Percentiles rank a stretch among this genome's conserved stretches.
phyloP scores from a whole-genome alignment of 2,888 invertebrate genomes.

The Melipona beecheii region DNA sequence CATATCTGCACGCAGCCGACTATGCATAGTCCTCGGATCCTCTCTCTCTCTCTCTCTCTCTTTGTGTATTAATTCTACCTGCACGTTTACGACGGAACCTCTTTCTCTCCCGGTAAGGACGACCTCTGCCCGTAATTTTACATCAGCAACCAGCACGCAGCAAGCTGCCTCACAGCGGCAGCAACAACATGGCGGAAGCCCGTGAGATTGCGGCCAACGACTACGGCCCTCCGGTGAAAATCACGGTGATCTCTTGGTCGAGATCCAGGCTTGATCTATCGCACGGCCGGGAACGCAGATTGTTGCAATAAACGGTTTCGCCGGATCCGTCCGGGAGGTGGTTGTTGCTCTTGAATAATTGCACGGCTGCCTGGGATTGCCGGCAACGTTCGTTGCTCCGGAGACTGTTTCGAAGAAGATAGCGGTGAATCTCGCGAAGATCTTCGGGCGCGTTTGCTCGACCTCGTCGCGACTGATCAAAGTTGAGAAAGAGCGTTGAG shows the following conservation, averaged over 20 bases:
- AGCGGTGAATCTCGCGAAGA: neutral
- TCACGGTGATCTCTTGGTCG: neutral
- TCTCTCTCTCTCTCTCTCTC: neutral
- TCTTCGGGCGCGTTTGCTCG: neutral
- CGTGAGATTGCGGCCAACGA: slow-evolving; percentile 30
- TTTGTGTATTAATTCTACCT: slow-evolving; percentile 55
- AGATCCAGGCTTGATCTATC: slow-evolving; percentile 22
- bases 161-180: no score
- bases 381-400: neutral
- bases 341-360: slow-evolving; percentile 8
- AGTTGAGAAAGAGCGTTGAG: neutral
- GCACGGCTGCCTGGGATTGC: neutral
- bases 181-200: slow-evolving; percentile 8
- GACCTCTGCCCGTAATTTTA: slow-evolving; percentile 45
- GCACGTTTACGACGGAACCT: slow-evolving; percentile 2
- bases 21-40: slow-evolving; percentile 44
- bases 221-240: neutral
- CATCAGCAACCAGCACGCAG: slow-evolving; percentile 34
- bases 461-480: neutral
- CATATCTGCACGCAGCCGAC: slow-evolving; percentile 64
- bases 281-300: neutral
- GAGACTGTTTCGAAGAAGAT: neutral
- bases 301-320: neutral
- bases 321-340: neutral
- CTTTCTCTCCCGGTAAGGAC: neutral